Evolutionary conservation across 2,888 invertebrate genomes (phyloP).

Genomic region (Drosophila prolongata): DNA sequence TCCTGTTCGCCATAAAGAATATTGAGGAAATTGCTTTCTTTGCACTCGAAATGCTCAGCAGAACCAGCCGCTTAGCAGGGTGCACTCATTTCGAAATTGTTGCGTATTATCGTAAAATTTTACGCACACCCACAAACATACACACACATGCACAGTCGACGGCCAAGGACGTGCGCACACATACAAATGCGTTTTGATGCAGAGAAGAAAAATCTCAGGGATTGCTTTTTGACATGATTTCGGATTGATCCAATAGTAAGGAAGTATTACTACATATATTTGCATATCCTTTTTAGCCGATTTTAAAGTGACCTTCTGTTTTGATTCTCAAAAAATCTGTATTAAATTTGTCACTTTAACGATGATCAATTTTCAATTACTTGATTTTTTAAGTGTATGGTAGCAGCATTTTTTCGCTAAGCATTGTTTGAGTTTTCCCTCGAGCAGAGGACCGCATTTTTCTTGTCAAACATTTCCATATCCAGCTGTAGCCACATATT

Average conservation of each 20-base stretch:
- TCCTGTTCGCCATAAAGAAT: constrained; percentile 61
- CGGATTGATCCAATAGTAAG: too few species aligned
- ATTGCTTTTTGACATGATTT: too few species aligned
- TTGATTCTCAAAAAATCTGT: too few species aligned
- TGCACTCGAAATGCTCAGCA: constrained; percentile 61
- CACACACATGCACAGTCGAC: constrained; percentile 21
- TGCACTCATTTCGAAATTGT: constrained; percentile 73
- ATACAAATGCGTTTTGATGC: constrained; percentile 49
- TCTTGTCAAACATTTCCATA: constrained; percentile 36
- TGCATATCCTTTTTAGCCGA: too few species aligned
- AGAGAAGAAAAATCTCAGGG: neutral
- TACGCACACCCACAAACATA: constrained; percentile 54
- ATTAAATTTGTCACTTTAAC: too few species aligned
- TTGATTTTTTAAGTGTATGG: neutral
- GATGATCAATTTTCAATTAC: too few species aligned
- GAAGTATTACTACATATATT: too few species aligned
- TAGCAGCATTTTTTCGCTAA: neutral
- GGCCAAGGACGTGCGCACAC: constrained; percentile 60
- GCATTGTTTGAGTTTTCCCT: constrained; percentile 33
- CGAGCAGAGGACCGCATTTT: constrained; percentile 25
- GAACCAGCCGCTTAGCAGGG: constrained; percentile 46
- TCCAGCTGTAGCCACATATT: constrained; percentile 29
- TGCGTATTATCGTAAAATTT: constrained; percentile 77
- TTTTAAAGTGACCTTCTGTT: too few species aligned
- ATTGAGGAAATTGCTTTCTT: constrained; percentile 76